These are phyloP conservation scores for Trigoniulus corallinus DNA, from an alignment of 1,140 invertebrate species.

Conservation along the genomic window DNA sequence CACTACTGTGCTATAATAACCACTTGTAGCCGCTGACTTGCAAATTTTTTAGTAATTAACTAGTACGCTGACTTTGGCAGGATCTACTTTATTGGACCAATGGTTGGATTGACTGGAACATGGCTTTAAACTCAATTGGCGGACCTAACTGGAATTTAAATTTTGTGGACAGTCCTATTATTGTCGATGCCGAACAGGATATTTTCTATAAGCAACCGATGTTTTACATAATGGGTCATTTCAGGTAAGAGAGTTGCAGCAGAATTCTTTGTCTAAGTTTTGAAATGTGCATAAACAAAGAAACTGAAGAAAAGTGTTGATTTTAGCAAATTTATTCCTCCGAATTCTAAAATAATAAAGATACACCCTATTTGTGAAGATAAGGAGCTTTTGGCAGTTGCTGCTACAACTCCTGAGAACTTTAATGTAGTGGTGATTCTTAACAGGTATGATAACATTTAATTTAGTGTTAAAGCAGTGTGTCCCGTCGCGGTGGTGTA, in stretches of 20 bases:
- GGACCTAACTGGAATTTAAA: conserved; percentile 66
- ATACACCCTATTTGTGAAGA: not conserved
- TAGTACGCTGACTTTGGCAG: conserved; percentile 23
- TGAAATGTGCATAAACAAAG: conserved; percentile 1
- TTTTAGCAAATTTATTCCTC: conserved; percentile 51
- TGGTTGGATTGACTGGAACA: conserved; percentile 82
- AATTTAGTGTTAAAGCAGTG: too few relatives aligned
- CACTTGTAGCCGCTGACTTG: not conserved
- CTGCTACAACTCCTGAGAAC: conserved; percentile 38
- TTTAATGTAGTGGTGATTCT: conserved; percentile 37
- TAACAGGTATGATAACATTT: conserved; percentile 39
- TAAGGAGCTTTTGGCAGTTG: conserved; percentile 17
- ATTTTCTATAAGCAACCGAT: conserved; percentile 80
- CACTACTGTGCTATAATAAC: not conserved
- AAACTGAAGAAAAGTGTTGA: not conserved
- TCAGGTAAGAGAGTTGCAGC: conserved; percentile 27
- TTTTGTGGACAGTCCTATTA: conserved; percentile 56
- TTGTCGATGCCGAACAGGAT: conserved; percentile 42
- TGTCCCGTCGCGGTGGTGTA: too few relatives aligned
- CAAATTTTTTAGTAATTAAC: too few relatives aligned
- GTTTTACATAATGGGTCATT: conserved; percentile 72
- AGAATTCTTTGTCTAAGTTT: conserved; percentile 3
- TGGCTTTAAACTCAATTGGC: conserved; percentile 54
- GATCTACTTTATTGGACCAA: conserved; percentile 39
- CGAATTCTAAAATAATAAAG: conserved; percentile 31